Evolutionary conservation across 2,888 invertebrate species (phyloP).

Genomic region (Andrena marginata): DNA sequence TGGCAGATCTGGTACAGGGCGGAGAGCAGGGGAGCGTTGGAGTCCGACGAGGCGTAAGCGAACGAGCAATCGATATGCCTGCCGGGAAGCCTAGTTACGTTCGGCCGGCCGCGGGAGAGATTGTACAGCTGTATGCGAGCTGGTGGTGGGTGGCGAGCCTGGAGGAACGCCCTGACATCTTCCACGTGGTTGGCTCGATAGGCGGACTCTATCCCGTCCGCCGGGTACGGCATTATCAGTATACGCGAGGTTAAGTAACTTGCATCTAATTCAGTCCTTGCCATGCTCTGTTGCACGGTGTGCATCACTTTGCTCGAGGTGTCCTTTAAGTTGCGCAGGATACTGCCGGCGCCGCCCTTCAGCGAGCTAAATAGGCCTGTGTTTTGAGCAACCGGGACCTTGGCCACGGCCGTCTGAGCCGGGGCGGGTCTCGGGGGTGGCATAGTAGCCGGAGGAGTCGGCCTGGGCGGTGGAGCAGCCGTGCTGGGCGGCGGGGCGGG

Average conservation of each 20-base stretch:
- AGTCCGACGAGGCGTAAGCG: constrained; percentile 89
- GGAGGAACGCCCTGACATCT: constrained; percentile 93
- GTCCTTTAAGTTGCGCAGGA: constrained; percentile 97
- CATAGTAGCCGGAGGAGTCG: constrained; percentile 77
- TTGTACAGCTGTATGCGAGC: constrained; percentile 94
- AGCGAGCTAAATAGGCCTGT: constrained; percentile 93
- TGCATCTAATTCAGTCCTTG: constrained; percentile 95
- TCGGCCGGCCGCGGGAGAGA: constrained; percentile 88
- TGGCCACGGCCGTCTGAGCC: constrained; percentile 69
- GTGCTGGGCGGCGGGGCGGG: constrained; percentile 79
- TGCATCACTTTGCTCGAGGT: constrained; percentile 99
- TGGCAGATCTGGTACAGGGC: constrained; percentile 93
- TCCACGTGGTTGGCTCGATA: constrained; percentile 97
- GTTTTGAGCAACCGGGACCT: constrained; percentile 69
- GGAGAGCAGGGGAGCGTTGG: constrained; percentile 92
- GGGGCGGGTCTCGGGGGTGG: constrained; percentile 77
- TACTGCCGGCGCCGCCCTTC: constrained; percentile 96
- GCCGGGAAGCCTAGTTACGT: constrained; percentile 86
- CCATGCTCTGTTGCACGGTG: constrained; percentile 96
- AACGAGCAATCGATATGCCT: constrained; percentile 88
- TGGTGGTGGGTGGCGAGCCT: constrained; percentile 90
- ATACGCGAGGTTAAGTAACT: constrained; percentile 96
- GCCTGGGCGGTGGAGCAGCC: constrained; percentile 75
- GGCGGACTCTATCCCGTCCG: constrained; percentile 97
- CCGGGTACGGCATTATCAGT: constrained; percentile 97